Base-by-base conservation (phyloP, 2,113 vertebrate species). In the Dascyllus trimaculatus region DNA sequence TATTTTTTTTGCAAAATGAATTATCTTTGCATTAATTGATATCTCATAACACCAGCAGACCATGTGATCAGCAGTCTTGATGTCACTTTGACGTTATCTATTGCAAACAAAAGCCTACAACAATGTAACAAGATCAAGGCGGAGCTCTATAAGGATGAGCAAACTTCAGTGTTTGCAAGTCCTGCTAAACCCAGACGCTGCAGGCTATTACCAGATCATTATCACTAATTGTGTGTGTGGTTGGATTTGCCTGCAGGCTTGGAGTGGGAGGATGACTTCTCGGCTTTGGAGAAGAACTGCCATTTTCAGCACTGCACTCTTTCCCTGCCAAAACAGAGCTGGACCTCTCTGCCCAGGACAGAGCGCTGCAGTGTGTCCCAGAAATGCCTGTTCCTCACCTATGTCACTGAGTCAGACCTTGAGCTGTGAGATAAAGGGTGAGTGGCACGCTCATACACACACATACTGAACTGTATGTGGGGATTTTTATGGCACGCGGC, bases 241-340 rank as follows among this genome's bases (percentile, higher is more conserved):
- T 62, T 65, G 56, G 17, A 76, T 74, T 78, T 40, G n/a, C 74
- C 66, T 29, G 26, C 63, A 98, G 96, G 95, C 49, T 94, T 97
- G 77, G 96, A 97, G 75, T 97, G 96, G 96, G 96, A 97, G 0
- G 95, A 97, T 32, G 96, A 98, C 84, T 97, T 97, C 85, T 95
- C 94, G 22, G 91, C 94, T 73, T 83, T 96, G 17, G 95, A 96
- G 89, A 92, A 93, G 21, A 94, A 92, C 71, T 90, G 91, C 15
- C 94, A 78, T 24, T 65, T 84, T 75, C 90, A 95, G 72, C 32
- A 35, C 8, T 93, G 76, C 60, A 15, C 90, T 17, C 91, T 94
- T 0, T 93, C 95, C 0, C 92, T 94, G 0, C 94, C 94, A 0
- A 46, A 93, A 14, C 88, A 89, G 81, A 94, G 88, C 90, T 95